Percentiles rank a stretch among this genome's conserved stretches.
Conservation (phyloP, 1,140 invertebrate species). For the Ptiloglossa arizonensis region DNA sequence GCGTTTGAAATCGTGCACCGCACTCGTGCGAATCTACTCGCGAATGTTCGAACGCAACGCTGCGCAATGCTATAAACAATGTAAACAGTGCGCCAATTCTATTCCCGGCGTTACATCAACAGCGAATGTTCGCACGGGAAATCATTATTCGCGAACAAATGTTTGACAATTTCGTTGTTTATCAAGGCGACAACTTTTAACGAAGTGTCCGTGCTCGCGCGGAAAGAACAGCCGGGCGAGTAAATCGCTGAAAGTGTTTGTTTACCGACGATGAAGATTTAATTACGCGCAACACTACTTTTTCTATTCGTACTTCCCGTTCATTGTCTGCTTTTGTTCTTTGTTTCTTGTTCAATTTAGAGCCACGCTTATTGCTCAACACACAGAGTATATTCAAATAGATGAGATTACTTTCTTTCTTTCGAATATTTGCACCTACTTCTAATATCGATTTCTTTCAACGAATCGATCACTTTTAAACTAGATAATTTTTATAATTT, state of each 20-base stretch:
- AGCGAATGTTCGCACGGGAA: neutral
- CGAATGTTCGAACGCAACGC: neutral
- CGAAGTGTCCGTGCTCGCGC: neutral
- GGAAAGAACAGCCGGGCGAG: too few species aligned
- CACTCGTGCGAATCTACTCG: neutral
- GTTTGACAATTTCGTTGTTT: conserved; percentile 6
- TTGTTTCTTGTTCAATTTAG: too few species aligned
- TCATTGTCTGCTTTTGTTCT: too few species aligned
- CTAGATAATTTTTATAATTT: too few species aligned
- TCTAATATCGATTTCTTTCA: too few species aligned
- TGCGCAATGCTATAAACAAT: neutral
- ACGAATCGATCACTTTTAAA: too few species aligned
- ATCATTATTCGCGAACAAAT: neutral
- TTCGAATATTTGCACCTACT: too few species aligned
- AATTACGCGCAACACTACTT: neutral
- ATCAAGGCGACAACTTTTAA: conserved; percentile 1
- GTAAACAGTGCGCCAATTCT: neutral
- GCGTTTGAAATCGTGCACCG: too few species aligned
- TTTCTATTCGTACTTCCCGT: neutral
- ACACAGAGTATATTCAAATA: too few species aligned
- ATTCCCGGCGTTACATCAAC: neutral
- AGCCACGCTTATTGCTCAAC: too few species aligned
- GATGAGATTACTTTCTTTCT: too few species aligned
- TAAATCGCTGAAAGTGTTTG: neutral
- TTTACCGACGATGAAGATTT: too few species aligned